Conservation (phyloP, 2,888 invertebrate species). For the Aquatica leii region DNA sequence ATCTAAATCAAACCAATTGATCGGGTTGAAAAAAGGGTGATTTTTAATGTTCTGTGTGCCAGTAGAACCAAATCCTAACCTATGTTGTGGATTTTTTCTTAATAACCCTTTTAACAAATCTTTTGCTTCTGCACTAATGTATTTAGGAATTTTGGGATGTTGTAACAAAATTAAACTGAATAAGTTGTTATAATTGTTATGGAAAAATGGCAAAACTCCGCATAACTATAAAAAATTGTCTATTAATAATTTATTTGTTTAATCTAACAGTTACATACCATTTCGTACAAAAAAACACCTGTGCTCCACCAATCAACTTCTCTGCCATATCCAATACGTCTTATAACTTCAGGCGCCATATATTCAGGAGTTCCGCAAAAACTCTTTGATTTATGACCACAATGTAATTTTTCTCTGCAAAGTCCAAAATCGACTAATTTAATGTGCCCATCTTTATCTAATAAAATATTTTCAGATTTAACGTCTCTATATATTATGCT, state of each 20-base stretch:
- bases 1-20: conserved; percentile 9
- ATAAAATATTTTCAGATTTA: conserved; percentile 5
- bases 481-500: conserved; percentile 8
- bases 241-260: neutral
- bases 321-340: conserved; percentile 6
- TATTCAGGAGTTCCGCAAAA: conserved; percentile 9
- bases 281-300: conserved; percentile 13
- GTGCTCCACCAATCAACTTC: conserved; percentile 11
- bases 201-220: neutral
- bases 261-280: conserved; percentile 4
- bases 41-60: conserved; percentile 1
- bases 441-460: conserved; percentile 8
- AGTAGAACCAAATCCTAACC: neutral
- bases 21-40: neutral
- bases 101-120: neutral
- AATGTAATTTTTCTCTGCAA: conserved; percentile 3
- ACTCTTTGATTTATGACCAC: neutral
- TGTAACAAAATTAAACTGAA: neutral
- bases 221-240: conserved; percentile 6
- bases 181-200: neutral
- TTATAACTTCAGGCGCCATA: conserved; percentile 7
- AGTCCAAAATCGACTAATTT: conserved; percentile 12
- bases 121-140: neutral
- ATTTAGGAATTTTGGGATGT: neutral
- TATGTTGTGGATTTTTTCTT: conserved; percentile 1